phyloP scores from a whole-genome alignment of 2,113 vertebrate species.

The Tursiops truncatus region DNA sequence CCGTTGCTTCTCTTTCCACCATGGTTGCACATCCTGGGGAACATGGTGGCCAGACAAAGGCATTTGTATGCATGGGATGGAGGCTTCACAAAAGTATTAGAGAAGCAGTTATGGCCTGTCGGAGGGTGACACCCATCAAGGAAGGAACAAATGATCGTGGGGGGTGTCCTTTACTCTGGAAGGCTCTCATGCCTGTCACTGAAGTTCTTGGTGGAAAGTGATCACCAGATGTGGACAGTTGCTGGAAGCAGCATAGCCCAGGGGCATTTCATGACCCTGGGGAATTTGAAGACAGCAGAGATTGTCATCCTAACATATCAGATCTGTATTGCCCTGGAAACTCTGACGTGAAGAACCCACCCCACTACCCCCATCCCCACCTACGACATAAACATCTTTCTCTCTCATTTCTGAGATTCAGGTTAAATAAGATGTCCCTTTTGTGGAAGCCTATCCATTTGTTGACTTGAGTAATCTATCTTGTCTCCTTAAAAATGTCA shows the following conservation, averaged over 20 bases:
- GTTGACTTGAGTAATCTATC: background rate
- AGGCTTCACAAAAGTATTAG: background rate
- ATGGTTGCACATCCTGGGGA: fast-evolving
- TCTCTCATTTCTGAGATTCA: background rate
- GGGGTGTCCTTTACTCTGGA: background rate
- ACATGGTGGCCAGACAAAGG: background rate
- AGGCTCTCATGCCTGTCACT: background rate
- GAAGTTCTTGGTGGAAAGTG: background rate
- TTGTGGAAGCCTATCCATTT: background rate
- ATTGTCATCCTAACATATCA: background rate
- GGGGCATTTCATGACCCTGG: background rate
- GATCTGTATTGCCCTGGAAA: background rate
- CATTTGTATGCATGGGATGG: background rate
- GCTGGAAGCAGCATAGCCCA: background rate
- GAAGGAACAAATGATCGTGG: background rate
- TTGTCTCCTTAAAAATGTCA: background rate
- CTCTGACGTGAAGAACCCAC: fast-evolving
- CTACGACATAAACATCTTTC: too few species aligned
- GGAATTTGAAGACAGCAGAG: background rate
- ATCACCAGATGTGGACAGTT: too few species aligned
- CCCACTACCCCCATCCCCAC: too few species aligned
- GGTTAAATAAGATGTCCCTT: background rate
- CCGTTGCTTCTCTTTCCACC: background rate
- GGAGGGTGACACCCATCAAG: background rate
- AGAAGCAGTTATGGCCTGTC: background rate